These are phyloP conservation scores for Alethe diademata DNA, from an alignment of 2,113 vertebrate genomes.

Conservation along the genomic window DNA sequence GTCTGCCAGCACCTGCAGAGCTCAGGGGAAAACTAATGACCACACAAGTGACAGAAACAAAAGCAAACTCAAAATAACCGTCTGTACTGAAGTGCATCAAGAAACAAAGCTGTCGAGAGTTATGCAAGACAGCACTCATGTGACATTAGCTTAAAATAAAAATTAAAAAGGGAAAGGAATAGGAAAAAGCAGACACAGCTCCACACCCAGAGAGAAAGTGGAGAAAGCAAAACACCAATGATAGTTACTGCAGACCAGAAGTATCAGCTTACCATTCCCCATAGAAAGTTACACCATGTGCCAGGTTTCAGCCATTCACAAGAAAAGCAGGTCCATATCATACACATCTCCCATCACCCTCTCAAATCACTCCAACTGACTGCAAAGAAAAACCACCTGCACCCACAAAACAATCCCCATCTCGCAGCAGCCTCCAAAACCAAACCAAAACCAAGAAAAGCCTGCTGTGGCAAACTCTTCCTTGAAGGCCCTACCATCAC, in stretches of 20 bases:
- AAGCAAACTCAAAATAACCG: background rate
- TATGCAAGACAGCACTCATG: background rate
- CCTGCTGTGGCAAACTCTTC: background rate
- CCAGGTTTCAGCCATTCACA: background rate
- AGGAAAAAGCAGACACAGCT: background rate
- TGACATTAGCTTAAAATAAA: background rate
- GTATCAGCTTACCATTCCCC: background rate
- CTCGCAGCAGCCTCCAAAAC: background rate
- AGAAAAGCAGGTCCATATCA: background rate
- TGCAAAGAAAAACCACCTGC: background rate
- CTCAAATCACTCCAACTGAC: background rate
- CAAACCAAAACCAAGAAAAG: background rate
- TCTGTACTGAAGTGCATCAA: background rate
- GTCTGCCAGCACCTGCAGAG: background rate
- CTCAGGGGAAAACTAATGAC: background rate
- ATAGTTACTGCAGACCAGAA: background rate
- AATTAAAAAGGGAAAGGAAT: background rate
- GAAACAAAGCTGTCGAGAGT: background rate
- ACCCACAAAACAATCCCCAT: background rate
- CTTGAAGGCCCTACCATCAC: background rate
- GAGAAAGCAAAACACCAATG: background rate
- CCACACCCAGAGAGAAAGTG: background rate
- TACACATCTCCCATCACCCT: background rate
- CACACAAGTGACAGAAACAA: fast-evolving
- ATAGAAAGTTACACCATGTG: background rate